Evolutionary conservation across 2,888 invertebrate genomes (phyloP).

Genomic region (Abrostola triplasia): DNA sequence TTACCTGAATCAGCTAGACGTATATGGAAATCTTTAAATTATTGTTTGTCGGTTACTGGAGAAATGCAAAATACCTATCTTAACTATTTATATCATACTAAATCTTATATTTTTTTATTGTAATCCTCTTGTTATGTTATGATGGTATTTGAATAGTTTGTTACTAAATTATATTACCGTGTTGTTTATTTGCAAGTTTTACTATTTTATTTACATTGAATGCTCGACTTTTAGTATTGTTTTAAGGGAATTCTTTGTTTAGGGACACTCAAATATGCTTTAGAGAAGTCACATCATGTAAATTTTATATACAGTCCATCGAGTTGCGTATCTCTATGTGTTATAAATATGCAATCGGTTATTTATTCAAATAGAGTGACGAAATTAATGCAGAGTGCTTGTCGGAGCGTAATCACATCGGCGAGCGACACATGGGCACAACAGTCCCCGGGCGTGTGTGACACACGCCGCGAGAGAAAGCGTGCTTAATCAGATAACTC

Average conservation of each 20-base stretch:
- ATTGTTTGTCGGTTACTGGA: no score
- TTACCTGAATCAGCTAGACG: no score
- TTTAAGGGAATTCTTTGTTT: conserved; percentile 24
- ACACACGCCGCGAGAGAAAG: conserved; percentile 84
- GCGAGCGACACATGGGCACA: conserved; percentile 66
- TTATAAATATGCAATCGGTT: conserved; percentile 80
- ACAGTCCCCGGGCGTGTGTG: conserved; percentile 68
- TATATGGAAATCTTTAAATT: no score
- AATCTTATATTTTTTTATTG: no score
- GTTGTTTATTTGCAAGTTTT: no score
- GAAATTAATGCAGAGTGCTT: conserved; percentile 81
- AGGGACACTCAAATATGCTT: conserved; percentile 58
- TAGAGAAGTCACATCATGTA: conserved; percentile 68
- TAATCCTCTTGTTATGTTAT: no score
- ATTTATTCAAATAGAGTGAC: conserved; percentile 85
- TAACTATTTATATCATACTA: no score
- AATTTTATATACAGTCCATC: conserved; percentile 70
- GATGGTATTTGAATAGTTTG: no score
- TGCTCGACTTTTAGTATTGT: conserved; percentile 17
- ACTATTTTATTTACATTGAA: not conserved
- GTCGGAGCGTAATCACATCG: conserved; percentile 72
- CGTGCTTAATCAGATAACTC: conserved; percentile 88
- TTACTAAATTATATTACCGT: no score
- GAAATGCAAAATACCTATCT: no score
- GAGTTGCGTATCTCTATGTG: conserved; percentile 72